A percentile compares a stretch with the other conserved stretches of the same genome.
These are phyloP conservation scores for Mesorhabditis spiculigera DNA, from an alignment of 2,888 invertebrate species.

Conservation along the genomic window DNA sequence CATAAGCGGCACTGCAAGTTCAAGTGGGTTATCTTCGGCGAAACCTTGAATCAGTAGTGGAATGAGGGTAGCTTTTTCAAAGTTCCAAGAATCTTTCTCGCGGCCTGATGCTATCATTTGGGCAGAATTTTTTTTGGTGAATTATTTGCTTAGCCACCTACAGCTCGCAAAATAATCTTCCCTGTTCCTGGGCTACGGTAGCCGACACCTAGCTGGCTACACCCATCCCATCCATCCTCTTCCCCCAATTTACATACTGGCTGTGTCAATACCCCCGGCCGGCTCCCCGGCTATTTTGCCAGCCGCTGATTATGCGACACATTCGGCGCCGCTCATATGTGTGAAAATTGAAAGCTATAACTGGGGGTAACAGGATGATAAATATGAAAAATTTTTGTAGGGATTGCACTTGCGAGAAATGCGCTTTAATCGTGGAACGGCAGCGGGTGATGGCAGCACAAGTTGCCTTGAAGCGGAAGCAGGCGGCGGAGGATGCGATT, in stretches of 20 bases:
- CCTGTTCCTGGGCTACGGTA: constrained; percentile 1
- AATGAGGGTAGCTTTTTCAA: too few species aligned
- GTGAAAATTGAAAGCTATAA: not conserved
- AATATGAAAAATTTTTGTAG: constrained; percentile 58
- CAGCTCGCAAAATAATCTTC: not conserved
- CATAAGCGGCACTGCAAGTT: constrained; percentile 84
- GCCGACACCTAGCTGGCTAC: not conserved
- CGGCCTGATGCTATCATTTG: too few species aligned
- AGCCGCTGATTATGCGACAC: too few species aligned
- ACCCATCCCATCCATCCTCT: not conserved
- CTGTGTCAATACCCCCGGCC: not conserved
- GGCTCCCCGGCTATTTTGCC: too few species aligned
- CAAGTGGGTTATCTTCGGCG: constrained; percentile 60
- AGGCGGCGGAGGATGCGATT: constrained; percentile 57
- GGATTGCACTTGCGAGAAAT: constrained; percentile 95
- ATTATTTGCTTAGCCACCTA: too few species aligned
- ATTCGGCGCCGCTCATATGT: not conserved
- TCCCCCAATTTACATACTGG: not conserved
- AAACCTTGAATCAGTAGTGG: not conserved
- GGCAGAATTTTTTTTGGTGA: too few species aligned
- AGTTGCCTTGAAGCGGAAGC: constrained; percentile 59
- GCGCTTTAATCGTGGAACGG: constrained; percentile 92
- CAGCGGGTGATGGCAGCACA: constrained; percentile 98
- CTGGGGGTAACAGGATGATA: not conserved
- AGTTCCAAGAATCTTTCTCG: too few species aligned